Evolutionary conservation across 2,113 vertebrate species (phyloP).

Genomic region (Trachemys scripta): DNA sequence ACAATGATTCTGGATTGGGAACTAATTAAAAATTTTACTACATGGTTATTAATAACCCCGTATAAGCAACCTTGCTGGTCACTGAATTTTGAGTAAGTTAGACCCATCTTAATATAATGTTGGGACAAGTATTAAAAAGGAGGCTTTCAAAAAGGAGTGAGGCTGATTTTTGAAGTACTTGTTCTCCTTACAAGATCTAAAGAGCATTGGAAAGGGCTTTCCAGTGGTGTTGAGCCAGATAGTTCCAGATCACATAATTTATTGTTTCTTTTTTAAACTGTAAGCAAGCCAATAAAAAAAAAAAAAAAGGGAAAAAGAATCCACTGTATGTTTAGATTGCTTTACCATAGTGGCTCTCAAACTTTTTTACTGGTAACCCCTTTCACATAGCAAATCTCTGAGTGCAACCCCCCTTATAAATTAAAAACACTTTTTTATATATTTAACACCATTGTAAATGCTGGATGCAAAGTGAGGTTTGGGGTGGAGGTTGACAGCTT

Average conservation of each 20-base stretch:
- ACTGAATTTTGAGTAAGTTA: neutral
- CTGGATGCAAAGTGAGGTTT: too few species aligned
- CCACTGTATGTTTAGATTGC: neutral
- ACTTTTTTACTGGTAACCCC: too few species aligned
- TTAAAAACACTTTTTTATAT: too few species aligned
- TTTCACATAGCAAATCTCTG: too few species aligned
- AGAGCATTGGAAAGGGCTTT: neutral
- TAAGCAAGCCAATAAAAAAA: neutral
- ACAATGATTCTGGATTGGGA: slow-evolving; percentile 3
- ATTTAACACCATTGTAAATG: too few species aligned
- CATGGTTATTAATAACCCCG: neutral
- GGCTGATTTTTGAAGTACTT: neutral
- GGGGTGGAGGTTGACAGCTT: too few species aligned
- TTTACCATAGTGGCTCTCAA: neutral
- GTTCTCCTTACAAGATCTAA: neutral
- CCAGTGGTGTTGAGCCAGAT: neutral
- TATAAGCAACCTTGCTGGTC: rapidly evolving
- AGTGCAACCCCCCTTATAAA: too few species aligned
- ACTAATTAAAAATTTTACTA: neutral
- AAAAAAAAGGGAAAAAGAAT: neutral
- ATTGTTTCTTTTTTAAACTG: neutral
- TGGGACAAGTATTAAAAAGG: rapidly evolving
- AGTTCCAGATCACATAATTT: neutral
- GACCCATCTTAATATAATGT: slow-evolving; percentile 14
- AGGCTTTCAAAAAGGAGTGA: neutral